Base-by-base conservation (phyloP, 2,888 invertebrate genomes). In the Orthosia cruda region DNA sequence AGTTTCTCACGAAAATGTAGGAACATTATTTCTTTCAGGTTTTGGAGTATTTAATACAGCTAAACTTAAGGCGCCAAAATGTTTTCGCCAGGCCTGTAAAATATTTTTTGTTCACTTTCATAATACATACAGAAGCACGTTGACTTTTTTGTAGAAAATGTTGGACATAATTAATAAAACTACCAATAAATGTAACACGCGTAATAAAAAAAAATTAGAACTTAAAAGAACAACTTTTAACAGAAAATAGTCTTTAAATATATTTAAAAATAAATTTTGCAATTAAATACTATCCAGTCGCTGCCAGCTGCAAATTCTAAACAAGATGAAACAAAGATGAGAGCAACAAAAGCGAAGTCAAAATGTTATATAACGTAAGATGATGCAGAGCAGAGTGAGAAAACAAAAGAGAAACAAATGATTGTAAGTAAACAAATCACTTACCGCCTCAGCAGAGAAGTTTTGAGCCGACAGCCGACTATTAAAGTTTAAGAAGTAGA, bases 401-500 rank as follows among this genome's bases (percentile, higher is more conserved):
- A 89, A 81, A 87, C 83, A 88, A 92, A 89, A 80, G 83, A 85
- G 76, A 80, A 85, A 79, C 58, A 83, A 87, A 88, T 88, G 75
- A 89, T 82, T 82, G 74, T 88, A 90, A 90, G 85, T 91, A 92
- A 93, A 91, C 87, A 92, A 91, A 89, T 88, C 77, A 87, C 95
- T 95, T 93, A 95, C 95, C 95, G 91, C 90, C 88, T 92, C 87
- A 84, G 90, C 77, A 76, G 91, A 79, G 89, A 90, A 89, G 91
- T 88, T 84, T 88, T 87, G 65, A 88, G 89, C 74, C 72, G 85
- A 82, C 84, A 86, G 84, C 81, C 75, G 77, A 77, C 85, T 86
- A 85, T 87, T 81, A 89, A 92, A 92, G 89, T 92, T 92, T 90
- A 80, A 81, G 86, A 83, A 83, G 69, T 77, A 84, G 86, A 83